These are phyloP conservation scores for Premnoplex brunnescens DNA, from an alignment of 2,797 vertebrate species.

Conservation along the genomic window DNA sequence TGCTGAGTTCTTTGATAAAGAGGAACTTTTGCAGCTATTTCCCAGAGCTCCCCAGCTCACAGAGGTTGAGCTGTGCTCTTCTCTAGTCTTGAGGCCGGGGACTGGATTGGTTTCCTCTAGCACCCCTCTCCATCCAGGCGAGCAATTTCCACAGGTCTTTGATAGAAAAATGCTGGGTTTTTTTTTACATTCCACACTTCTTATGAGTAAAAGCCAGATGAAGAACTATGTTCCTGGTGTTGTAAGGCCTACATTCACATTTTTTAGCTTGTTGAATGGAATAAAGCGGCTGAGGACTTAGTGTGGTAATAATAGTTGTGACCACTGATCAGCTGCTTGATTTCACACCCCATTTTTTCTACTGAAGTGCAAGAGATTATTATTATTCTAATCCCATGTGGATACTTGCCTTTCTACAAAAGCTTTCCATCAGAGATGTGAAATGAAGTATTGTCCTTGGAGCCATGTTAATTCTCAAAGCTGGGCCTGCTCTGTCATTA, in stretches of 20 bases:
- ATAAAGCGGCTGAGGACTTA: neutral
- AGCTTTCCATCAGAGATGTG: neutral
- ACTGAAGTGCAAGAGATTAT: neutral
- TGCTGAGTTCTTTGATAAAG: neutral
- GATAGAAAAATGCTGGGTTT: neutral
- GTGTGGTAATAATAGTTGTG: neutral
- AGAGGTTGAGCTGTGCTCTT: neutral
- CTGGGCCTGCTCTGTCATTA: neutral
- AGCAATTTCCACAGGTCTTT: neutral
- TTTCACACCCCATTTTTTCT: conserved; percentile 14
- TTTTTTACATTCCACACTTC: neutral
- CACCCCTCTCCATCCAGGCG: neutral
- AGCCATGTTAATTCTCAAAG: neutral
- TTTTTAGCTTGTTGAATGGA: neutral
- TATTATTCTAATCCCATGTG: neutral
- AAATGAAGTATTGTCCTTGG: neutral
- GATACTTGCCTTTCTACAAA: neutral
- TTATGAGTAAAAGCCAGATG: neutral
- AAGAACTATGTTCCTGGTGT: neutral
- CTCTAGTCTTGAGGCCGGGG: accelerated
- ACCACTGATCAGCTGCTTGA: neutral
- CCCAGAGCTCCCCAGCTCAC: neutral
- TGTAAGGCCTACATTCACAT: neutral
- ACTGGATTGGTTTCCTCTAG: neutral
- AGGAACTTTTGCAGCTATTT: conserved; percentile 8